phyloP scores from a whole-genome alignment of 2,797 vertebrate species.

The Valencia hispanica region DNA sequence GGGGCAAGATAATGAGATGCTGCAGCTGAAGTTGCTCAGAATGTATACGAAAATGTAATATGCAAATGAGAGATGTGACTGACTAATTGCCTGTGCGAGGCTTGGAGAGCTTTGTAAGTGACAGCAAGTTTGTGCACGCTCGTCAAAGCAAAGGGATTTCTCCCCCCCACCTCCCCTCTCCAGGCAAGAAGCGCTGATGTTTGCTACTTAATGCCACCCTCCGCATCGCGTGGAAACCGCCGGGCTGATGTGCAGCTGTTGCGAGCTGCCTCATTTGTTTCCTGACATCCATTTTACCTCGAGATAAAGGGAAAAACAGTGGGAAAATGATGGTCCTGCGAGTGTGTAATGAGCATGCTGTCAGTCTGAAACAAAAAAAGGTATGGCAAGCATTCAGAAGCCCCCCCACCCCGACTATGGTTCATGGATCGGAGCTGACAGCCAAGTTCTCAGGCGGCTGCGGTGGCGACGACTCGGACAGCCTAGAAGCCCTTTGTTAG shows the following conservation, averaged over 20 bases:
- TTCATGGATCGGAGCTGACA: slow-evolving; percentile 66
- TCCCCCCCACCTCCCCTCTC: neutral
- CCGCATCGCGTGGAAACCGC: slow-evolving; percentile 55
- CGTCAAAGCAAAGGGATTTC: slow-evolving; percentile 42
- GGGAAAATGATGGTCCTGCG: slow-evolving; percentile 65
- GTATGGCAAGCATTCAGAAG: slow-evolving; percentile 34
- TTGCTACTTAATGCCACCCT: slow-evolving; percentile 67
- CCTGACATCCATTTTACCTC: slow-evolving; percentile 74
- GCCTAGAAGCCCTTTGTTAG: slow-evolving; percentile 51
- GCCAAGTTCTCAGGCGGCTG: slow-evolving; percentile 26
- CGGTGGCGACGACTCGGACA: slow-evolving; percentile 33
- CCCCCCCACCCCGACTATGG: slow-evolving; percentile 22
- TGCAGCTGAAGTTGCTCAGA: slow-evolving; percentile 26
- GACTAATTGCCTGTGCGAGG: slow-evolving; percentile 66
- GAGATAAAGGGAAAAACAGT: slow-evolving; percentile 68
- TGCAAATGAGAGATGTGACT: slow-evolving; percentile 68
- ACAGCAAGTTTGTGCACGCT: slow-evolving; percentile 47
- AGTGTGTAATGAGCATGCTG: slow-evolving; percentile 74
- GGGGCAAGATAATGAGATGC: slow-evolving; percentile 65
- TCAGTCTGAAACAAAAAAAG: slow-evolving; percentile 67
- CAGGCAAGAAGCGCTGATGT: slow-evolving; percentile 52
- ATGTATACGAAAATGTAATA: slow-evolving; percentile 68
- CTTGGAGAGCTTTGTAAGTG: slow-evolving; percentile 46
- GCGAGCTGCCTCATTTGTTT: slow-evolving; percentile 73
- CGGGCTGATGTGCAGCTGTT: slow-evolving; percentile 74